Evolutionary conservation across 2,113 vertebrate genomes (phyloP), one percentile per base, ranked within the genome.

Genomic region (Plectropomus leopardus): DNA sequence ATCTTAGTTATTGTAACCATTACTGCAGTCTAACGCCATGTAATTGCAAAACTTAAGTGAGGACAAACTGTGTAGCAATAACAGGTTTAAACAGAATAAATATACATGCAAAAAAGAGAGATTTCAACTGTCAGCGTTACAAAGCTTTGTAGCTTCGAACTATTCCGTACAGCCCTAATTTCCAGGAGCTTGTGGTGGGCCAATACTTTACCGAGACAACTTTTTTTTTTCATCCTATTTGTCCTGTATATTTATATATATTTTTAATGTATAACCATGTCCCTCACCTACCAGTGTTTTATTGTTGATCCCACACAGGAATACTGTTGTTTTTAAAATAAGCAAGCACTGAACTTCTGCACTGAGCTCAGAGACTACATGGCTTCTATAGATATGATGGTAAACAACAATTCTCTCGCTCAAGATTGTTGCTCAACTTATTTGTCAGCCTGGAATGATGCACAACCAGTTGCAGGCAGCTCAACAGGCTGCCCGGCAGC

Each of bases 391-490:
- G 66, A 9, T 55, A 21, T 5, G 28, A 48, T 4, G 2, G 44
- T 45, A 66, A 76, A 70, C 36, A 79, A 10, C 8, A 10, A 74
- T 44, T 11, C 34, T 47, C 19, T 74, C 11, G 40, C 64, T 66
- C 0, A 82, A 40, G 32, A 70, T 26, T 78, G 69, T 72, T 66
- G 68, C 71, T 80, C 48, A 28, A 28, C 74, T 81, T 71, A 61
- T 77, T 72, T 55, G 65, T 72, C 42, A 48, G 24, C 7, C 61
- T 73, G 70, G 47, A 83, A 60, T 68, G 44, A 53, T 81, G 68
- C 53, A 66, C 64, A 63, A 67, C 34, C 58, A 77, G 76, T 71
- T 55, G 73, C 80, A 61, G 64, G 63, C 76, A 47, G 78, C 75
- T 55, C 51, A 17, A 66, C 63, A 67, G 64, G 64, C 64, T 50